Evolutionary conservation across 2,888 invertebrate genomes (phyloP), one percentile per base, ranked within the genome.

Genomic region (Platycheirus albimanus): DNA sequence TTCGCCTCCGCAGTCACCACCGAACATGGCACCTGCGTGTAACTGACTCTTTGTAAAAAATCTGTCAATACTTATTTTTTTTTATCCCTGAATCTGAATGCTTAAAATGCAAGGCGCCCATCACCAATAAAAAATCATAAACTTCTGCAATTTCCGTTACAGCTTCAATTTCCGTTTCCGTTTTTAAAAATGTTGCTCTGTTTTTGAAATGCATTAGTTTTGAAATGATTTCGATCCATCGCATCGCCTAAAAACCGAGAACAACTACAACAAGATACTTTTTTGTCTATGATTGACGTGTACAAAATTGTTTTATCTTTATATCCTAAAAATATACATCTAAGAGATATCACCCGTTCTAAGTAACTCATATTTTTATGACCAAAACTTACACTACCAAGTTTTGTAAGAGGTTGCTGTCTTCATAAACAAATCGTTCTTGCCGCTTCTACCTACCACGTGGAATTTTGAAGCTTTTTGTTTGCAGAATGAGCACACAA

Each of bases 11-110:
- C 58, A 79, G 47, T 69, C 36, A 67, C 51, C 45, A 28, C 51
- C 36, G 7, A 2, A 6, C 7, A 69, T 45, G 56, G 83, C 72
- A 83, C 83, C 69, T 83, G 83, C 83, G 83, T 83, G 78, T 77
- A 77, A 71, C 77, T 67, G 24, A 28, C 49, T 77, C 63, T 11
- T 17, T 15, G 6, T 17, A 30, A 41, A 54, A 24, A 30, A 28
- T 49, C 11, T n/a, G n/a, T n/a, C n/a, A n/a, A n/a, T n/a, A n/a
- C n/a, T n/a, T n/a, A n/a, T n/a, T n/a, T n/a, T n/a, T n/a, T n/a
- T n/a, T n/a, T n/a, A n/a, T n/a, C n/a, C n/a, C n/a, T n/a, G n/a
- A n/a, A n/a, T n/a, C n/a, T n/a, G n/a, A n/a, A n/a, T n/a, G n/a
- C n/a, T n/a, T n/a, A n/a, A n/a, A n/a, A n/a, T n/a, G n/a, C n/a